phyloP scores from a whole-genome alignment of 2,113 vertebrate species.

The Caranx melampygus region DNA sequence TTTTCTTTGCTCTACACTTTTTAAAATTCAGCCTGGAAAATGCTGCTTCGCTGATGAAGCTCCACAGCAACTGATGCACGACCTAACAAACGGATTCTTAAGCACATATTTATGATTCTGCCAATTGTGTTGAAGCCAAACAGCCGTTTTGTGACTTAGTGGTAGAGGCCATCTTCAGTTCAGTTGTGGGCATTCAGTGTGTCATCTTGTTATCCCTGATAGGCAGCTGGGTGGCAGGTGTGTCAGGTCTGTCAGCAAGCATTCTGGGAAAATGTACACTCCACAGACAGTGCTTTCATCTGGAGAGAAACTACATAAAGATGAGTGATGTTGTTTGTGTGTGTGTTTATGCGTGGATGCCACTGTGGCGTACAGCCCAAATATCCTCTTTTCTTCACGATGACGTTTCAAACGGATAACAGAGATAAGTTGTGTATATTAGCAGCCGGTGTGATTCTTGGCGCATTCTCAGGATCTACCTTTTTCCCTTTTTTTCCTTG shows the following conservation, averaged over 20 bases:
- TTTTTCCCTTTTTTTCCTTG: slow-evolving; percentile 20
- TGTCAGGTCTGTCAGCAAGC: slow-evolving; percentile 61
- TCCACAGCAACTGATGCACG: not conserved
- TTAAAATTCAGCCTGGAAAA: not conserved
- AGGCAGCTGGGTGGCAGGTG: slow-evolving; percentile 58
- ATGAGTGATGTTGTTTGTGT: slow-evolving; percentile 47
- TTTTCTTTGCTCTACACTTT: not conserved
- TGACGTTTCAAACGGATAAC: not conserved
- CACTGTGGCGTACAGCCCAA: not conserved
- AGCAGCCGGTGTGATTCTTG: slow-evolving; percentile 8
- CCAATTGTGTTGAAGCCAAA: not conserved
- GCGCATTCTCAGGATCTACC: not conserved
- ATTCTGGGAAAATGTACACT: slow-evolving; percentile 44
- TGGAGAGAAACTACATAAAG: slow-evolving; percentile 42
- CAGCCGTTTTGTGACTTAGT: not conserved
- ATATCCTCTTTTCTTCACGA: not conserved
- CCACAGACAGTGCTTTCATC: slow-evolving; percentile 35
- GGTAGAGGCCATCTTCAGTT: slow-evolving; percentile 12
- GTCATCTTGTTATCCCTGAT: slow-evolving; percentile 62
- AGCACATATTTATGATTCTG: not conserved
- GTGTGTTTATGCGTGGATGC: not conserved
- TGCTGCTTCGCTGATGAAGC: not conserved
- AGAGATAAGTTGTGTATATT: slow-evolving; percentile 14
- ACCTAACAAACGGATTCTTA: not conserved
- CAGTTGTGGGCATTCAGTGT: slow-evolving; percentile 37